Evolutionary conservation across 2,797 vertebrate genomes (phyloP).

Genomic region (Acipenser oxyrinchus): DNA sequence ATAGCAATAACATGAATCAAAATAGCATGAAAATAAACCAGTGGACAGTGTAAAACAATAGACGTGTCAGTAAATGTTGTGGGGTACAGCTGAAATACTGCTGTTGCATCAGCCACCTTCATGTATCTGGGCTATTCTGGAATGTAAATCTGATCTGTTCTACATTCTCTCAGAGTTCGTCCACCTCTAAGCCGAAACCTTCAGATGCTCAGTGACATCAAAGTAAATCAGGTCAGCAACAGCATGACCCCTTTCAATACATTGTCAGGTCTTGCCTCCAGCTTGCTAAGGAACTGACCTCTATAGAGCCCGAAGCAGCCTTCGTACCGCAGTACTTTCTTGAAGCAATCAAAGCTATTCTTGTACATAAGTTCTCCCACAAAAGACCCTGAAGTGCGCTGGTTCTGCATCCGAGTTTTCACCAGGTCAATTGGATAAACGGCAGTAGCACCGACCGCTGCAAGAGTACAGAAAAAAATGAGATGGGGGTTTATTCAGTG

Average conservation of each 20-base stretch:
- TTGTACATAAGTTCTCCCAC: constrained; percentile 83
- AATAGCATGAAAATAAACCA: too few relatives aligned
- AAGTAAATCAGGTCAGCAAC: neutral
- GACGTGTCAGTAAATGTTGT: too few relatives aligned
- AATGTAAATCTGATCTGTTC: neutral
- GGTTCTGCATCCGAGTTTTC: constrained; percentile 77
- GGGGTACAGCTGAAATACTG: too few relatives aligned
- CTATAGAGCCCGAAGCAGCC: constrained; percentile 72
- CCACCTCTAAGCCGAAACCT: neutral
- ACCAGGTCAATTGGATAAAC: constrained; percentile 73
- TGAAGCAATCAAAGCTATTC: constrained; percentile 75
- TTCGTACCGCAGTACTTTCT: constrained; percentile 77
- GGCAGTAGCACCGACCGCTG: constrained; percentile 69
- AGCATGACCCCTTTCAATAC: neutral
- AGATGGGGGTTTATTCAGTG: neutral
- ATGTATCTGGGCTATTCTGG: neutral
- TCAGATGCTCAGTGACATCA: constrained; percentile 2
- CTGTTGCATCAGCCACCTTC: too few relatives aligned
- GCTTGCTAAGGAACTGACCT: constrained; percentile 49
- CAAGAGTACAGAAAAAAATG: constrained; percentile 16
- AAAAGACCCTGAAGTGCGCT: constrained; percentile 67
- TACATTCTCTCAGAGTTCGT: neutral
- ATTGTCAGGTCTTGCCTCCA: neutral
- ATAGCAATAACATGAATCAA: too few relatives aligned
- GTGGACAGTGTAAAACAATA: too few relatives aligned